These are phyloP conservation scores for Ictalurus punctatus DNA, from an alignment of 2,113 vertebrate genomes.

Conservation along the genomic window DNA sequence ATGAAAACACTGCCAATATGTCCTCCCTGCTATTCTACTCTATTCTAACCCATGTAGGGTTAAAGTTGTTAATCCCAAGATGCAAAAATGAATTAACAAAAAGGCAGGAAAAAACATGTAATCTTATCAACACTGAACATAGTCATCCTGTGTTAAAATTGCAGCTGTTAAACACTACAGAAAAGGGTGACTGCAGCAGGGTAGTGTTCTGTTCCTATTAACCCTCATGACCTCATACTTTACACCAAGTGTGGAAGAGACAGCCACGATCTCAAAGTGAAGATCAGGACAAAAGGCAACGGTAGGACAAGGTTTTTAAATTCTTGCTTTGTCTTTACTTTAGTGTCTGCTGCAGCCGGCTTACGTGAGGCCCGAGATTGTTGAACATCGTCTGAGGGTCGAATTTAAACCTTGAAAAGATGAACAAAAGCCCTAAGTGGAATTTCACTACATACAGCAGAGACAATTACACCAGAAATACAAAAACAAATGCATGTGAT, in stretches of 20 bases:
- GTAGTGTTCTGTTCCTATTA: neutral
- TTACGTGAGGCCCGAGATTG: slow-evolving; percentile 54
- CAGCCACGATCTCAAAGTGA: slow-evolving; percentile 25
- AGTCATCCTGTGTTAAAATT: neutral
- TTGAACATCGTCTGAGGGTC: slow-evolving; percentile 73
- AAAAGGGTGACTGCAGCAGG: slow-evolving; percentile 9
- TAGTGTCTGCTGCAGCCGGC: slow-evolving; percentile 55
- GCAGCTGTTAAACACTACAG: neutral
- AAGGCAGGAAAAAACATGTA: neutral
- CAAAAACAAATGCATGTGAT: neutral
- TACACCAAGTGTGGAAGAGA: neutral
- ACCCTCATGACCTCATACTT: neutral
- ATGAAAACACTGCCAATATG: neutral
- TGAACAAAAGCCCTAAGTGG: neutral
- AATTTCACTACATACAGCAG: neutral
- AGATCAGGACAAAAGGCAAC: slow-evolving; percentile 56
- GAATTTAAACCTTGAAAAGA: slow-evolving; percentile 69
- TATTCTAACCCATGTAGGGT: neutral
- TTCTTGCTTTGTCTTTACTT: slow-evolving; percentile 55
- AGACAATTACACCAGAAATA: neutral
- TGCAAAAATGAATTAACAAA: neutral
- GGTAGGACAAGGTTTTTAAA: slow-evolving; percentile 43
- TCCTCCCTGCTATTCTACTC: neutral
- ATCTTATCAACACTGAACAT: neutral
- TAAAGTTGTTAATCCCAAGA: neutral